Evolutionary conservation across 2,797 vertebrate species (phyloP).

Genomic region (Protonibea diacanthus): DNA sequence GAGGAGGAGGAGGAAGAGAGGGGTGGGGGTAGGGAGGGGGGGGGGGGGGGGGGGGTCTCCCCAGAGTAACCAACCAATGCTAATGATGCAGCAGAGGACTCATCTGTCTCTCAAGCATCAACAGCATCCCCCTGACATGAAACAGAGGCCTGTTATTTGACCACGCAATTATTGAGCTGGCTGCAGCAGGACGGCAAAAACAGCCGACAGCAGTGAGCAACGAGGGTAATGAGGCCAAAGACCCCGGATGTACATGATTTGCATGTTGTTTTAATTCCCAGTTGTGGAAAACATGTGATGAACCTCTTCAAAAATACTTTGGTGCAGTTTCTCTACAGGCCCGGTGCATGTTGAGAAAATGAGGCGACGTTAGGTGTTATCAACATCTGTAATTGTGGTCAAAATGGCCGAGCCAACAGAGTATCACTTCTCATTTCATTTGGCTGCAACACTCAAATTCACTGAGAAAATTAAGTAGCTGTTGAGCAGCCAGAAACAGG

Average conservation of each 20-base stretch:
- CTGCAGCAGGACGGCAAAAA: constrained; percentile 14
- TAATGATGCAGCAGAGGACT: constrained; percentile 77
- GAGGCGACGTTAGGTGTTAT: too few species aligned
- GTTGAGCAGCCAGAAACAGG: not conserved
- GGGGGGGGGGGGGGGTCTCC: constrained; percentile 67
- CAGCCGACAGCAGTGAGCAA: constrained; percentile 3
- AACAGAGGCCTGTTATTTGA: constrained; percentile 33
- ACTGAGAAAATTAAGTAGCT: not conserved
- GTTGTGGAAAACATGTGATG: not conserved
- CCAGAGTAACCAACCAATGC: constrained; percentile 84
- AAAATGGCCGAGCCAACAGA: not conserved
- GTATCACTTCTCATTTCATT: not conserved
- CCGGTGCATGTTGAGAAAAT: not conserved
- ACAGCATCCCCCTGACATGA: constrained; percentile 32
- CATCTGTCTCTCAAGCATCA: constrained; percentile 55
- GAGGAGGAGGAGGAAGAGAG: not conserved
- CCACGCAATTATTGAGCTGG: constrained; percentile 27
- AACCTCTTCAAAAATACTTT: not conserved
- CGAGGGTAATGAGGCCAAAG: constrained; percentile 9
- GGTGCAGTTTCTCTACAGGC: not conserved
- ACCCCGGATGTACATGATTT: not conserved
- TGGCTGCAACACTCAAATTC: not conserved
- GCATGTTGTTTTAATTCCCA: not conserved
- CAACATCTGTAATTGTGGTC: not conserved
- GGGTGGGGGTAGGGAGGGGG: not conserved